Percentiles rank a stretch among this genome's conserved stretches.
phyloP scores from a whole-genome alignment of 2,888 invertebrate species.

The Eupsilia transversa region DNA sequence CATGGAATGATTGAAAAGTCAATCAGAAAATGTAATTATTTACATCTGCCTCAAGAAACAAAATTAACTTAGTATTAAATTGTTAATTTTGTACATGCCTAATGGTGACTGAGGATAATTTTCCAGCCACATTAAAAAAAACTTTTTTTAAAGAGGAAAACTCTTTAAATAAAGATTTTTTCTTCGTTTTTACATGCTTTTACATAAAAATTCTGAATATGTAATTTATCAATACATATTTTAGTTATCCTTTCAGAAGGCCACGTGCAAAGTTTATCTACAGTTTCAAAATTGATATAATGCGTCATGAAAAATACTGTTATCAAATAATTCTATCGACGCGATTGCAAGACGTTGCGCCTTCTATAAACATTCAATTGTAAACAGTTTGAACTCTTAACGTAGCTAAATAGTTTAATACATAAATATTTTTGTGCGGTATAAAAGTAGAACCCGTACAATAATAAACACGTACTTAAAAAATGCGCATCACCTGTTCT shows the following conservation, averaged over 20 bases:
- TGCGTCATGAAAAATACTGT: constrained; percentile 54
- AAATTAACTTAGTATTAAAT: neutral
- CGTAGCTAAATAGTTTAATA: constrained; percentile 55
- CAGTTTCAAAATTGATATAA: constrained; percentile 34
- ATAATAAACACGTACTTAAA: constrained; percentile 67
- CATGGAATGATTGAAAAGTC: constrained; percentile 26
- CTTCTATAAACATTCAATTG: constrained; percentile 64
- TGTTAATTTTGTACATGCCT: neutral
- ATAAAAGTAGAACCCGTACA: constrained; percentile 66
- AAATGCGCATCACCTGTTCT: constrained; percentile 59
- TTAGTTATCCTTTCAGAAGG: neutral
- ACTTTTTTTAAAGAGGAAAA: neutral
- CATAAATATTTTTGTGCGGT: constrained; percentile 66
- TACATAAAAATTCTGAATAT: neutral
- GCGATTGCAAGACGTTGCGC: constrained; percentile 56
- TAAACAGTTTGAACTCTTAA: constrained; percentile 62
- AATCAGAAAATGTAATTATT: constrained; percentile 1
- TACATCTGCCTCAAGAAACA: neutral
- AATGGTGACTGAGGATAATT: neutral
- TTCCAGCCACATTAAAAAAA: too few species aligned
- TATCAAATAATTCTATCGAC: constrained; percentile 61
- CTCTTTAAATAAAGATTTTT: too few species aligned
- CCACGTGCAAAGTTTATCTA: constrained; percentile 27
- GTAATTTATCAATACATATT: constrained; percentile 11
- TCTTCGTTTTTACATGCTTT: neutral